Percentiles rank a stretch among this genome's conserved stretches.
phyloP scores from a whole-genome alignment of 1,140 invertebrate species.

The Aphaenogaster ashmeadi region DNA sequence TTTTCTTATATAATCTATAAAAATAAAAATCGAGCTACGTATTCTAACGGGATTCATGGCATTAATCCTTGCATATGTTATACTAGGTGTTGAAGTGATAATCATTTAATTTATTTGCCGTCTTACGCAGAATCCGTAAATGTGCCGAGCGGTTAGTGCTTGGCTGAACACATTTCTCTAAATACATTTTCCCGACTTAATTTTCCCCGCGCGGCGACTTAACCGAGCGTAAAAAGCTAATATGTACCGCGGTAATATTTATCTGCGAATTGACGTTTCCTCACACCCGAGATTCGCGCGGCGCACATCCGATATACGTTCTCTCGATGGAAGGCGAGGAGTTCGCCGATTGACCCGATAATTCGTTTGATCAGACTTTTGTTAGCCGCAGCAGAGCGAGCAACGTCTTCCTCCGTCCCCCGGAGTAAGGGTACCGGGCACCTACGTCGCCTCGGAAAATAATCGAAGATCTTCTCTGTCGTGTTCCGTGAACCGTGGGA shows the following conservation, averaged over 20 bases:
- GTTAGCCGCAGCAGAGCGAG: background rate
- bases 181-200: background rate
- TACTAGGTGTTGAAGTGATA: background rate
- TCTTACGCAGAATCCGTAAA: background rate
- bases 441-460: constrained; percentile 27
- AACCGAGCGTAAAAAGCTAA: background rate
- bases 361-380: constrained; percentile 44
- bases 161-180: background rate
- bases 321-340: background rate
- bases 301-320: background rate
- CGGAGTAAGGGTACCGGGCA: background rate
- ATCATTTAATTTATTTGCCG: background rate
- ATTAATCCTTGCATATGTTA: too few relatives aligned
- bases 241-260: constrained; percentile 7
- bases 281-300: background rate
- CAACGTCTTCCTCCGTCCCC: constrained; percentile 5
- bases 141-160: background rate
- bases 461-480: constrained; percentile 46
- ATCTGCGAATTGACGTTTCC: background rate
- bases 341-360: constrained; percentile 31
- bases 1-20: too few relatives aligned
- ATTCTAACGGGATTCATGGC: too few relatives aligned
- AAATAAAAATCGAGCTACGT: too few relatives aligned
- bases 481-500: constrained; percentile 33
- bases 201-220: background rate